These are phyloP conservation scores for Porites divaricata DNA, from an alignment of 92 coral and sea anemone species.

Conservation along the genomic window DNA sequence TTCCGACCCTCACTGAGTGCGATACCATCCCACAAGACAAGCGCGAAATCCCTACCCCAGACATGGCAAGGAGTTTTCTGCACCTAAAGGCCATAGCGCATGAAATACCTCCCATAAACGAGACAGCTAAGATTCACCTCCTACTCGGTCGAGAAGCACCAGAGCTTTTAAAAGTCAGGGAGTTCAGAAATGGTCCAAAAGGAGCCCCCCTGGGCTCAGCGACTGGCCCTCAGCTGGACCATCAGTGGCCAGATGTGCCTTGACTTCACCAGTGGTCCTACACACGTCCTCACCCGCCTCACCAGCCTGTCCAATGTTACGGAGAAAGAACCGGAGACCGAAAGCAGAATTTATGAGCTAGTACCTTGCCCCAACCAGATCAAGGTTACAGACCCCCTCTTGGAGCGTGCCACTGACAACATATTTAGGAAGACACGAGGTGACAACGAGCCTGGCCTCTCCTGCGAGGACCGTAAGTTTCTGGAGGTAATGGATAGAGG, in stretches of 20 bases:
- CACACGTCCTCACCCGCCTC: conserved; percentile 38
- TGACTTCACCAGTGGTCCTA: conserved; percentile 45
- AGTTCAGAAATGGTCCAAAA: conserved; percentile 55
- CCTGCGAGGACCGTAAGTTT: conserved; percentile 55
- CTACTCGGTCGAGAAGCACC: conserved; percentile 65
- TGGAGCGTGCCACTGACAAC: conserved; percentile 12
- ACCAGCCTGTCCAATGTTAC: conserved; percentile 21
- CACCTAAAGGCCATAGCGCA: conserved; percentile 58
- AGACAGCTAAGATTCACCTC: conserved; percentile 42
- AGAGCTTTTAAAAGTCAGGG: conserved; percentile 63
- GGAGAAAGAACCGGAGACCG: neutral
- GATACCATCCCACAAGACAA: conserved; percentile 61
- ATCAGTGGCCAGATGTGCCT: conserved; percentile 58
- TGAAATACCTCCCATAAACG: conserved; percentile 60
- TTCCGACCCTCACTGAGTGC: conserved; percentile 61
- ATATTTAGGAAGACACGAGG: conserved; percentile 31
- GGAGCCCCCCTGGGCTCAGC: conserved; percentile 64
- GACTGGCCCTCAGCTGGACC: conserved; percentile 68
- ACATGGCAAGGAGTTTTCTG: conserved; percentile 62
- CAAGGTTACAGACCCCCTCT: conserved; percentile 43
- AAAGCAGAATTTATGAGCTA: conserved; percentile 31
- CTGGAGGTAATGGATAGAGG: conserved; percentile 56
- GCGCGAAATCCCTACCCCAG: conserved; percentile 63
- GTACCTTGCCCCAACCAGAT: conserved; percentile 59
- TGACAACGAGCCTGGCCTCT: conserved; percentile 49